Base-by-base conservation (phyloP, 1,140 invertebrate genomes). In the Drosophila oshimai region DNA sequence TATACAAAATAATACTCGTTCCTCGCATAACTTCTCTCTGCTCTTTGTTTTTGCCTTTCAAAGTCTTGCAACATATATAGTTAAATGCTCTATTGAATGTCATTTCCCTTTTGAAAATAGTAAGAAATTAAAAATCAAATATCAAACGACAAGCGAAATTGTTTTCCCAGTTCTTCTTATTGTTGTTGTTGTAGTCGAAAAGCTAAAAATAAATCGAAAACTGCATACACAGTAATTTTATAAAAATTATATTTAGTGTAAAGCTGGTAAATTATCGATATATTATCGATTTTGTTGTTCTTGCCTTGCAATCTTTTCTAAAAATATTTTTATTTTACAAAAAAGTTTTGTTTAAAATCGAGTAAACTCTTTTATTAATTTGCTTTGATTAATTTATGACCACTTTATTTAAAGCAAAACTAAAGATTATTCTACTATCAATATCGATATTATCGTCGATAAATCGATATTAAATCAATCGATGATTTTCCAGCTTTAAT, bases 41-140 rank as follows among this genome's bases (percentile, higher is more conserved):
- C 49, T 76, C 46, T 55, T 50, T 31, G 24, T 71, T 71, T 58
- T 13, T 31, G 34, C 53, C 42, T 29, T 22, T 31, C 9, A 62
- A 64, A 54, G 55, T 72, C 74, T 77, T 47, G 44, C 60, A 49
- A 60, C 37, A 72, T 42, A 31, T 49, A 5, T 13, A 49, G 24
- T 73, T 47, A 18, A 20, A 20, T 13, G 20, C 10, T 65, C 58
- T 72, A 53, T 73, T 72, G n/a, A 54, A 22, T 44, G 44, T 65
- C 26, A 67, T 77, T 49, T 49, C 18, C 24, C 36, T 34, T 34
- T 6, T 10, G 9, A 36, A 42, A 65, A n/a, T n/a, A n/a, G n/a
- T n/a, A 13, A 36, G 15, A 18, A 24, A 22, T 29, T 4, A 24
- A 9, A 26, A 26, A 26, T 15, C 7, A 12, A 17, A 49, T 31